These are phyloP conservation scores for Neotragus pygmaeus DNA, from an alignment of 2,113 vertebrate species.

Conservation along the genomic window DNA sequence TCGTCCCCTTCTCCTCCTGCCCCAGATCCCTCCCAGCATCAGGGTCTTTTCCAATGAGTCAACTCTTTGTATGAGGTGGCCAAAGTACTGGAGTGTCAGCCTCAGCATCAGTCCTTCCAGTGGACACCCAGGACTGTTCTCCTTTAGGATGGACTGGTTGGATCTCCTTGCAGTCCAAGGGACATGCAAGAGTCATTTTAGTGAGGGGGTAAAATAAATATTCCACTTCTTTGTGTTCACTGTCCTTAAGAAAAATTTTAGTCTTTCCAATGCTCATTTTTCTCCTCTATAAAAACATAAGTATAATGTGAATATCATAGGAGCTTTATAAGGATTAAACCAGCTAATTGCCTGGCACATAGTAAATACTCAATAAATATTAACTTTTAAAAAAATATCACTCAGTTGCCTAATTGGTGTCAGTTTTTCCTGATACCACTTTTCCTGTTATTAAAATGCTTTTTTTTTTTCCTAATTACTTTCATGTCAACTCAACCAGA, in stretches of 20 bases:
- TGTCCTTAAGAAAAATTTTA: background rate
- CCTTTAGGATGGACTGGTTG: too few relatives aligned
- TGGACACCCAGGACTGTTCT: too few relatives aligned
- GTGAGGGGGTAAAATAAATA: background rate
- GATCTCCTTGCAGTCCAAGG: too few relatives aligned
- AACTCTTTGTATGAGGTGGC: too few relatives aligned
- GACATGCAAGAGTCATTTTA: background rate
- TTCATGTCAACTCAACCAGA: background rate
- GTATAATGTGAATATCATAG: background rate
- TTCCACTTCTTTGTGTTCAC: background rate
- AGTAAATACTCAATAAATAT: background rate
- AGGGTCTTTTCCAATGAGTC: too few relatives aligned
- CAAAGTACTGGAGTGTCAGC: too few relatives aligned
- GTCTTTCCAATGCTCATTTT: background rate
- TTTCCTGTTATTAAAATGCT: background rate
- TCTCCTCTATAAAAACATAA: background rate
- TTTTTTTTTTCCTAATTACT: background rate
- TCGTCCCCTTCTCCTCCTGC: too few relatives aligned
- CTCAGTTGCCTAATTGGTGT: background rate
- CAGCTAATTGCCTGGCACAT: background rate
- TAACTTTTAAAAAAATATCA: background rate
- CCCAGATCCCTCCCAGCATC: too few relatives aligned
- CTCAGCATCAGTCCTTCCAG: too few relatives aligned
- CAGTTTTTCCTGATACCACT: background rate
- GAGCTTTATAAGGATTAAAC: background rate